phyloP scores from a whole-genome alignment of 2,113 vertebrate genomes.

The Hystrix cristata region DNA sequence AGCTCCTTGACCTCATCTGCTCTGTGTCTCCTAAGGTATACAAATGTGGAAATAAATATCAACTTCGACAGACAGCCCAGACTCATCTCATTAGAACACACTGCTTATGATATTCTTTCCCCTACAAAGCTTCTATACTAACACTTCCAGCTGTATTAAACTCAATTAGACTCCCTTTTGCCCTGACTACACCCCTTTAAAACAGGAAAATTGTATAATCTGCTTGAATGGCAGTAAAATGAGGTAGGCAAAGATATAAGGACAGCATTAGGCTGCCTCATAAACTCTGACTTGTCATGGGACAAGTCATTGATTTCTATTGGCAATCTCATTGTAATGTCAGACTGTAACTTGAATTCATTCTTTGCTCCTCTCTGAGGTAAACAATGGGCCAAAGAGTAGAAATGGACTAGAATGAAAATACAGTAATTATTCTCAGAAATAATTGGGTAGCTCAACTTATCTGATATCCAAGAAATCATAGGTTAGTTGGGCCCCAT shows the following conservation, averaged over 20 bases:
- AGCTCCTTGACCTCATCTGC: constrained; percentile 76
- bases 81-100: constrained; percentile 9
- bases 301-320: constrained; percentile 88
- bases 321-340: constrained; percentile 87
- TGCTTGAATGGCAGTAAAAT: constrained; percentile 77
- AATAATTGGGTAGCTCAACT: constrained; percentile 66
- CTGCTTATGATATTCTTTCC: constrained; percentile 35
- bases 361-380: constrained; percentile 83
- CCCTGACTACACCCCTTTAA: constrained; percentile 75
- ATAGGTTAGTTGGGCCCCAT: background rate
- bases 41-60: constrained; percentile 75
- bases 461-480: background rate
- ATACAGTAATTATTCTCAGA: constrained; percentile 77
- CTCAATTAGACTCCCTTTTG: constrained; percentile 81
- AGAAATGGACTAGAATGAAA: constrained; percentile 56
- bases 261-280: constrained; percentile 78
- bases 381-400: constrained; percentile 85
- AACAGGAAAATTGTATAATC: constrained; percentile 78
- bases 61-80: constrained; percentile 52
- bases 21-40: constrained; percentile 76
- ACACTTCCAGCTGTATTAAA: constrained; percentile 83
- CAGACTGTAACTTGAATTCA: constrained; percentile 84
- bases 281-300: constrained; percentile 83
- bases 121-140: constrained; percentile 54
- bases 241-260: constrained; percentile 80